A percentile compares a stretch with the other conserved stretches of the same genome.
Conservation (phyloP, 2,113 vertebrate species). For the Rhynchomys soricoides region DNA sequence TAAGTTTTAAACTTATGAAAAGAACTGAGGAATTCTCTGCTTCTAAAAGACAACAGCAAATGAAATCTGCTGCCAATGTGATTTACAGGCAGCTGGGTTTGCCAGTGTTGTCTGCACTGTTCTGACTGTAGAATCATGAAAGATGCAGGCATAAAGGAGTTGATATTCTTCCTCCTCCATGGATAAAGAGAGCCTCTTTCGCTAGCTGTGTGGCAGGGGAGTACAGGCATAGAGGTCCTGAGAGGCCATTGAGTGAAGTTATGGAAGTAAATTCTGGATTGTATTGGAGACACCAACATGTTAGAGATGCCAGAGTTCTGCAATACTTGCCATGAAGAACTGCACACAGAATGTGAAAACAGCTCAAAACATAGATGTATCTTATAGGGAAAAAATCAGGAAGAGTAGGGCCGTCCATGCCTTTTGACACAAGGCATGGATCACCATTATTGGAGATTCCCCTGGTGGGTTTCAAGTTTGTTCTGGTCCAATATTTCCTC, state of each 20-base stretch:
- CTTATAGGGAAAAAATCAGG: neutral
- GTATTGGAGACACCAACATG: neutral
- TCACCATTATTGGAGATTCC: neutral
- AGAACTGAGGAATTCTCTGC: neutral
- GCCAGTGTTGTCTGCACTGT: neutral
- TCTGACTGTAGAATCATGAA: neutral
- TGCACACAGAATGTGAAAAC: neutral
- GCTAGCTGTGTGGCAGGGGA: neutral
- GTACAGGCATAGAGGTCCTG: neutral
- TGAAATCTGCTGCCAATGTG: neutral
- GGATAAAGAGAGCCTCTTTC: neutral
- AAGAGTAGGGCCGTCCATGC: neutral
- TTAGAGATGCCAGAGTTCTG: neutral
- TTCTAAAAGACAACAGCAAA: neutral
- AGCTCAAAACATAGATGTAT: neutral
- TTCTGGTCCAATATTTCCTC: neutral
- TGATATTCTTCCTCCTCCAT: neutral
- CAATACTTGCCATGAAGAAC: neutral
- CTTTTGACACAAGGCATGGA: neutral
- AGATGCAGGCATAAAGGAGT: neutral
- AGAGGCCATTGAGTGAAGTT: neutral
- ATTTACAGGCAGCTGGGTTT: neutral
- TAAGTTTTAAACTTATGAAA: neutral
- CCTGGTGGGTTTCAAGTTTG: neutral
- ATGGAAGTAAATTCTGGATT: neutral